These are phyloP conservation scores for Balanococcus diminutus DNA, from an alignment of 2,888 invertebrate genomes.

Conservation along the genomic window DNA sequence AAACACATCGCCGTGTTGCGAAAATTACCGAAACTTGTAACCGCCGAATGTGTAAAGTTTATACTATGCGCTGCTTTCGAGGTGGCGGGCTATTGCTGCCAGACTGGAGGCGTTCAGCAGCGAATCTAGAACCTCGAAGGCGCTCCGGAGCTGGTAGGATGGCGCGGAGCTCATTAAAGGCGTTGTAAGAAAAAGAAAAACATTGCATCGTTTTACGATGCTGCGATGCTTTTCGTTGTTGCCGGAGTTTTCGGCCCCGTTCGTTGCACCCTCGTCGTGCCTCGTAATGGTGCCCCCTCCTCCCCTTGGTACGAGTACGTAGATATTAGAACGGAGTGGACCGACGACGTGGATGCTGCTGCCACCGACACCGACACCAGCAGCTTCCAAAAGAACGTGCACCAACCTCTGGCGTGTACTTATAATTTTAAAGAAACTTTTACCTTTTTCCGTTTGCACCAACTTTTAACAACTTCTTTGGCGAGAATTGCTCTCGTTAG, in stretches of 20 bases:
- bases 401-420: background rate
- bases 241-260: background rate
- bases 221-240: background rate
- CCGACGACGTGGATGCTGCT: background rate
- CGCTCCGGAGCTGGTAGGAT: background rate
- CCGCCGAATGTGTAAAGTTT: slow-evolving; percentile 34
- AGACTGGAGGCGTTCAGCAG: background rate
- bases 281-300: background rate
- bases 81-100: background rate
- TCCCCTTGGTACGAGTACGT: too few species aligned
- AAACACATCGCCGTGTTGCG: slow-evolving; percentile 37
- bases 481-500: background rate
- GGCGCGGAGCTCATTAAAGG: background rate
- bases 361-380: background rate
- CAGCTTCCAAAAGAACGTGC: too few species aligned
- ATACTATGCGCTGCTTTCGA: background rate
- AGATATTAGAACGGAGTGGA: background rate
- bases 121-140: background rate
- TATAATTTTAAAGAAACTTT: slow-evolving; percentile 30
- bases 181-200: background rate
- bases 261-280: background rate
- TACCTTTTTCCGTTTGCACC: slow-evolving; percentile 1
- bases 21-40: slow-evolving; percentile 32
- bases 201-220: background rate
- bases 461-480: slow-evolving; percentile 12